These are phyloP conservation scores for Sialis lutaria DNA, from an alignment of 2,888 invertebrate genomes.

Conservation along the genomic window DNA sequence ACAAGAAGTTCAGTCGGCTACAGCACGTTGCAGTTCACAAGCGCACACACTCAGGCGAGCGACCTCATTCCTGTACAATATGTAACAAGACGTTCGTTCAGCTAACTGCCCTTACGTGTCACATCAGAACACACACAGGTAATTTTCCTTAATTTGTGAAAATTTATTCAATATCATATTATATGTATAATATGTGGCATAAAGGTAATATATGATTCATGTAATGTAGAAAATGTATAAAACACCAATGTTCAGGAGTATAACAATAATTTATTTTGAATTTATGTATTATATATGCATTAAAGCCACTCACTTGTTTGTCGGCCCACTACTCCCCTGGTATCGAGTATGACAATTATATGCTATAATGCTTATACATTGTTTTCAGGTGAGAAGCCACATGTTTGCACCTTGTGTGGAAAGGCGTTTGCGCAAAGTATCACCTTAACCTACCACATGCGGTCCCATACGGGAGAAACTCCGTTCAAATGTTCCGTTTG, in stretches of 20 bases:
- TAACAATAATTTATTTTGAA: no score
- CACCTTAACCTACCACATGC: constrained; percentile 15
- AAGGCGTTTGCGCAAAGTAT: constrained; percentile 17
- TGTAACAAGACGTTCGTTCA: not conserved
- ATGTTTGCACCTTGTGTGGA: constrained; percentile 15
- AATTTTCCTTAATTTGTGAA: no score
- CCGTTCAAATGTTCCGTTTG: constrained; percentile 6
- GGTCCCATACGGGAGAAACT: constrained; percentile 14
- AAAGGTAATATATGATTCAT: no score
- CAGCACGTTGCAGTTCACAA: constrained; percentile 18
- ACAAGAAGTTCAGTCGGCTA: constrained; percentile 11
- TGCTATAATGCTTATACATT: not conserved
- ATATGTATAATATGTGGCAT: no score
- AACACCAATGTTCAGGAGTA: no score
- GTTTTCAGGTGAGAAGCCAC: constrained; percentile 14
- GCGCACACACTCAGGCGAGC: constrained; percentile 15
- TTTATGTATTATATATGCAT: no score
- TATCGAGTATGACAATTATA: no score
- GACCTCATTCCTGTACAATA: not conserved
- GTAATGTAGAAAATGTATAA: no score
- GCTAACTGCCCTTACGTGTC: not conserved
- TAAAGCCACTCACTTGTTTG: no score
- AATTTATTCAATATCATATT: no score
- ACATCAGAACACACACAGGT: not conserved
- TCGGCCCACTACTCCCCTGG: no score